Evolutionary conservation across 2,113 vertebrate genomes (phyloP).

Genomic region (Bos taurus): DNA sequence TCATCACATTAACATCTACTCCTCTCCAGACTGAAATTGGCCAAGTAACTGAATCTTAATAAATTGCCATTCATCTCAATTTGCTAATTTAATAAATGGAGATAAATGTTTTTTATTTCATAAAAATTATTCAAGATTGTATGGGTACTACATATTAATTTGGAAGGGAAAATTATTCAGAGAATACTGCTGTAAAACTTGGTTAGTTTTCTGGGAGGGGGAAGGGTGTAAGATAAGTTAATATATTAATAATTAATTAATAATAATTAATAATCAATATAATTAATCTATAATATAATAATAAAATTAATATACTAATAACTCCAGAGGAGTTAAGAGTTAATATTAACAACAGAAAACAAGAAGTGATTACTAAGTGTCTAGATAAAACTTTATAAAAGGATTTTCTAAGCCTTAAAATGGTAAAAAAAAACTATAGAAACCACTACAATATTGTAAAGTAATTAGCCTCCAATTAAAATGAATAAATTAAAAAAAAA

Average conservation of each 20-base stretch:
- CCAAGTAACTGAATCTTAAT: background rate
- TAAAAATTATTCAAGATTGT: background rate
- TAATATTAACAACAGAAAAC: background rate
- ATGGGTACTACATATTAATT: background rate
- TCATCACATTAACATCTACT: background rate
- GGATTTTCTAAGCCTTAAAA: background rate
- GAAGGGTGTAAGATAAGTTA: background rate
- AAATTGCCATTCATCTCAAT: background rate
- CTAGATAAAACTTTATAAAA: background rate
- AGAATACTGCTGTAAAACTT: constrained; percentile 4
- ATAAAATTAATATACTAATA: constrained; percentile 25
- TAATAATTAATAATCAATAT: too few species aligned
- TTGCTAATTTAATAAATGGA: constrained; percentile 14
- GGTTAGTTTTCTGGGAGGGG: background rate
- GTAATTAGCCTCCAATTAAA: background rate
- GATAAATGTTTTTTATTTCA: background rate
- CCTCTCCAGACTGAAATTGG: background rate
- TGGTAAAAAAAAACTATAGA: background rate
- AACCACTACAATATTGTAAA: background rate
- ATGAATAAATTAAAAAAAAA: background rate
- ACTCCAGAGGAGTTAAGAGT: background rate
- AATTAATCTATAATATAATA: background rate
- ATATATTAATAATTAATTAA: background rate
- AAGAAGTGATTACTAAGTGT: background rate
- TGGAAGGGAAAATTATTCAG: constrained; percentile 5